Conservation (phyloP, 2,888 invertebrate genomes). For the Mesopsocus fuscifrons region DNA sequence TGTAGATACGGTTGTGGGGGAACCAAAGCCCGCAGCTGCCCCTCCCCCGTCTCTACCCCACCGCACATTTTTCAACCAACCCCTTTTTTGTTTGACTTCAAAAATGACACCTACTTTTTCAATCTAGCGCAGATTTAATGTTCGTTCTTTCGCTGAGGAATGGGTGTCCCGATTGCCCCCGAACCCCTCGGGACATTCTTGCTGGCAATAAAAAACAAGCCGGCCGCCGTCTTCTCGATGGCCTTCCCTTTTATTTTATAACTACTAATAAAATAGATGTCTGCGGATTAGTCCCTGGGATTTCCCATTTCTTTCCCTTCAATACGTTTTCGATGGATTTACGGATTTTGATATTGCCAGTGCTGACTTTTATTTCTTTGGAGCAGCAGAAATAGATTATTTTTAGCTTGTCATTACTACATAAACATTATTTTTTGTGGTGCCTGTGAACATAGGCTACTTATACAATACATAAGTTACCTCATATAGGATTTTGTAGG, state of each 20-base stretch:
- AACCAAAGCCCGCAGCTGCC: too few species aligned
- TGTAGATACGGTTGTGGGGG: too few species aligned
- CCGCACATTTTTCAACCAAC: constrained; percentile 7
- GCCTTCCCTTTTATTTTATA: background rate
- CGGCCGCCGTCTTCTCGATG: background rate
- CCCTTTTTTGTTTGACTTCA: constrained; percentile 10
- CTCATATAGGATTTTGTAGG: too few species aligned
- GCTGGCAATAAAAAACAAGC: constrained; percentile 6
- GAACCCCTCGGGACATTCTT: constrained; percentile 6
- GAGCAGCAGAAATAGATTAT: too few species aligned
- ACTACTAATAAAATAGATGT: background rate
- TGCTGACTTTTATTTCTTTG: background rate
- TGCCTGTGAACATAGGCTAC: too few species aligned
- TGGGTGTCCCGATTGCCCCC: constrained; percentile 4
- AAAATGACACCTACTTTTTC: constrained; percentile 10
- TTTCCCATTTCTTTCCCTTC: too few species aligned
- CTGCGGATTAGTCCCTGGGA: background rate
- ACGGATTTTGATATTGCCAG: background rate
- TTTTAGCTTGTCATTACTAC: too few species aligned
- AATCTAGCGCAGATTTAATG: constrained; percentile 10
- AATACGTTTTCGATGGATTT: background rate
- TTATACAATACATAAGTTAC: too few species aligned
- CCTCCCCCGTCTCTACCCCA: background rate
- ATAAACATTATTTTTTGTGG: background rate
- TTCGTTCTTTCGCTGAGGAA: constrained; percentile 3